These are phyloP conservation scores for Australoheros facetus DNA, from an alignment of 2,797 vertebrate genomes.

Conservation along the genomic window DNA sequence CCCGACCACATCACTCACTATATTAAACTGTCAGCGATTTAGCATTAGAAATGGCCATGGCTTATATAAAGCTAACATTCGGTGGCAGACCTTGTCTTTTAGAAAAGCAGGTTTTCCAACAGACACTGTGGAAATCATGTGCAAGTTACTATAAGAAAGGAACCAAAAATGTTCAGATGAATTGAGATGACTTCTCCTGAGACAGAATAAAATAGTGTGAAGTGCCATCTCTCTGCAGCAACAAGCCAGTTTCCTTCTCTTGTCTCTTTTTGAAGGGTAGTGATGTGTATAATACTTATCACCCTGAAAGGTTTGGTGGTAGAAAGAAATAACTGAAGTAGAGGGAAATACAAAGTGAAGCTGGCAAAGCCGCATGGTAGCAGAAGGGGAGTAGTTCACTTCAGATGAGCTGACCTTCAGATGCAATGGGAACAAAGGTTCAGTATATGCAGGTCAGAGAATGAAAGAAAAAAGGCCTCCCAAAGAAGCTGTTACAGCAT, in stretches of 20 bases:
- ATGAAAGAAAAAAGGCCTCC: not conserved
- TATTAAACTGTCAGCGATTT: not conserved
- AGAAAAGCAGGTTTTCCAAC: slow-evolving; percentile 3
- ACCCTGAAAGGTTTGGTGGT: slow-evolving; percentile 33
- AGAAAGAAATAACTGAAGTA: slow-evolving; percentile 44
- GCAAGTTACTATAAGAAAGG: slow-evolving; percentile 17
- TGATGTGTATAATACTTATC: slow-evolving; percentile 63
- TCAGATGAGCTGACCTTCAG: slow-evolving; percentile 36
- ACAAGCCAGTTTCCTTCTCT: slow-evolving; percentile 47
- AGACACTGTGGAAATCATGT: slow-evolving; percentile 15
- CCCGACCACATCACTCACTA: not conserved
- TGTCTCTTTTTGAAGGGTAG: slow-evolving; percentile 64
- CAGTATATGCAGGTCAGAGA: slow-evolving; percentile 33
- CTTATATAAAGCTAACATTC: slow-evolving; percentile 3
- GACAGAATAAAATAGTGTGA: slow-evolving; percentile 49
- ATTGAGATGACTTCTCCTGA: slow-evolving; percentile 54
- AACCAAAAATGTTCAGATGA: slow-evolving; percentile 46
- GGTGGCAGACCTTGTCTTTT: slow-evolving; percentile 10
- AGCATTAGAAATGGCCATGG: not conserved
- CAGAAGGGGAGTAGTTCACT: slow-evolving; percentile 10
- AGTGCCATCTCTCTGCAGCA: slow-evolving; percentile 35
- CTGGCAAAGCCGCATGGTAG: slow-evolving; percentile 24
- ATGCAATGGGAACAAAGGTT: slow-evolving; percentile 1
- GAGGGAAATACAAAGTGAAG: slow-evolving; percentile 43
- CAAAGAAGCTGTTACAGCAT: slow-evolving; percentile 7